These are phyloP conservation scores for Monodelphis domestica DNA, from an alignment of 2,797 vertebrate genomes.

Conservation along the genomic window DNA sequence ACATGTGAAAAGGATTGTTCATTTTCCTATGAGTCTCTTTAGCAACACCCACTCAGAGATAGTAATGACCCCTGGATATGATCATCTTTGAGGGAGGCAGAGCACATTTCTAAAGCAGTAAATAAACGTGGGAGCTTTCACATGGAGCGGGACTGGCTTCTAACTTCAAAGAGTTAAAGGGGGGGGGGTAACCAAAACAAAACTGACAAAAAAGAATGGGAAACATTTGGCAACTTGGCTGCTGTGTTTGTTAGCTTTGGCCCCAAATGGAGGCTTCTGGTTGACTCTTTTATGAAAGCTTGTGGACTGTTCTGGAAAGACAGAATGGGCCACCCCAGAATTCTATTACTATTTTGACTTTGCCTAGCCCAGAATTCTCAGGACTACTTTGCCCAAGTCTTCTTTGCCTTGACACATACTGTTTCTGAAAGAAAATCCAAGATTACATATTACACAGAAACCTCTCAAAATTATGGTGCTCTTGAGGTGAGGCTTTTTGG, in stretches of 20 bases:
- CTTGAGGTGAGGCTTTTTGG: not conserved
- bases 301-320: conserved; percentile 65
- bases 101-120: not conserved
- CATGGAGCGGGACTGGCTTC: conserved; percentile 31
- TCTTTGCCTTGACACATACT: not conserved
- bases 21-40: not conserved
- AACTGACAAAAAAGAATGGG: conserved; percentile 26
- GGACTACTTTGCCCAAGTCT: conserved; percentile 10
- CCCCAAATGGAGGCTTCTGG: conserved; percentile 55
- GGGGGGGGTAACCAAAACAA: conserved; percentile 31
- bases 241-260: conserved; percentile 64
- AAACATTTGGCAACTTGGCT: conserved; percentile 50
- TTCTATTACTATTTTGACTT: conserved; percentile 63
- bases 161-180: conserved; percentile 52
- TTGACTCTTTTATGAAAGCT: conserved; percentile 51
- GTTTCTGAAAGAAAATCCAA: not conserved
- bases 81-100: conserved; percentile 9
- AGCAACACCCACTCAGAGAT: not conserved
- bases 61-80: not conserved
- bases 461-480: not conserved
- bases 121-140: not conserved
- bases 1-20: not conserved
- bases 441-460: not conserved
- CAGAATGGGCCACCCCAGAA: conserved; percentile 54
- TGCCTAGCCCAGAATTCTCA: conserved; percentile 16